Base-by-base conservation (phyloP, 23 tunicate species). In the Pegea sp. region DNA sequence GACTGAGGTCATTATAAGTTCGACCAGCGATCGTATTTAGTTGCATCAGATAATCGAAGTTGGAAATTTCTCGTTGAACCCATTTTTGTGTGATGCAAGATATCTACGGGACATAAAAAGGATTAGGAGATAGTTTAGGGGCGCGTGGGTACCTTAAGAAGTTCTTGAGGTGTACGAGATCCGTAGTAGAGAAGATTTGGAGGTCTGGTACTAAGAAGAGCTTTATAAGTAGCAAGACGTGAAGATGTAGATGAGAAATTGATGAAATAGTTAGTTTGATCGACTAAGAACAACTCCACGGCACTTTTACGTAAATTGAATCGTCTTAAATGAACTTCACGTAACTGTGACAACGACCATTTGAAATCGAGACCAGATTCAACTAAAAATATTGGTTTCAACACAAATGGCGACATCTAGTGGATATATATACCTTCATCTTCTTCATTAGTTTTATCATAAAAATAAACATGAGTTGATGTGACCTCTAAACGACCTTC, bases 11-110 rank as follows among this genome's bases (percentile, higher is more conserved):
- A 51, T 89, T 89, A 57, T 89, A 89, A 3, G 98, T 89, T 57
- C 98, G 56, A 23, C 98, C 98, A 4, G 98, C 98, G 26, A 76
- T 76, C 2, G 98, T 89, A 61, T 89, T 89, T 26, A 89, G 68
- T 44, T 89, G 98, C 98, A 89, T 89, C 64, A 89, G 52, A 52
- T 89, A 89, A 61, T 89, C 98, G 43, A 89, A 89, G 75, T 89
- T 89, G 55, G 72, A 62, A 29, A 89, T 65, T 53, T 89, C 98
- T 2, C 98, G 67, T 42, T 89, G 80, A 18, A 89, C 76, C 98
- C 98, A 89, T 60, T 77, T 89, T 57, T 77, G 80, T 24, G 98
- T 89, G 30, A 77, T 31, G 22, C 73, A 72, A 7, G 90, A 76
- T 0, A 72, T 76, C 90, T 76, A 64, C 7, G 56, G 42, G 23